Evolutionary conservation across 2,888 invertebrate genomes (phyloP).

Genomic region (Lampropteryx suffumata): DNA sequence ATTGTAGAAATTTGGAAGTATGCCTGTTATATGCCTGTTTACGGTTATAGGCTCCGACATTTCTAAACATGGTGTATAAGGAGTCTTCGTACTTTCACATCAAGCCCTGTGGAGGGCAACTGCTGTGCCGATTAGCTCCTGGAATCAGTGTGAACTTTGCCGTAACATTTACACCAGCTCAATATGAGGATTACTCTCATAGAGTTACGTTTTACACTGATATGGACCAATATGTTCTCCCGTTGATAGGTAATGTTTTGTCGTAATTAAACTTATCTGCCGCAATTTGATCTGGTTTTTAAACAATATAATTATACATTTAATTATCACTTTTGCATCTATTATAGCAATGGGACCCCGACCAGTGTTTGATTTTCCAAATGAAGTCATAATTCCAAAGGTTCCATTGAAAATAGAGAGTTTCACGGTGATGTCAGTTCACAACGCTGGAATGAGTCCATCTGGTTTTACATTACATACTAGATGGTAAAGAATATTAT

Average conservation of each 20-base stretch:
- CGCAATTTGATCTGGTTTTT: too few species aligned
- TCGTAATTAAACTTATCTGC: neutral
- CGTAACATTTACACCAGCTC: conserved; percentile 84
- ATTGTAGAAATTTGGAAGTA: neutral
- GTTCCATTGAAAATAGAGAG: conserved; percentile 66
- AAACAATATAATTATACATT: neutral
- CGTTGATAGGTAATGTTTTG: conserved; percentile 80
- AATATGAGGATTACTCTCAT: conserved; percentile 80
- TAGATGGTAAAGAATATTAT: conserved; percentile 56
- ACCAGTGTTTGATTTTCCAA: conserved; percentile 68
- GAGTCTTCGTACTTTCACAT: conserved; percentile 78
- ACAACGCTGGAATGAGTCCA: conserved; percentile 57
- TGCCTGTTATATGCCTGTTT: neutral
- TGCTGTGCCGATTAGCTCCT: conserved; percentile 85
- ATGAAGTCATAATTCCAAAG: conserved; percentile 57
- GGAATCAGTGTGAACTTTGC: conserved; percentile 85
- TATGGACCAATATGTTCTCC: conserved; percentile 76
- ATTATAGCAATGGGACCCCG: conserved; percentile 70
- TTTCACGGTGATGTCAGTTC: conserved; percentile 44
- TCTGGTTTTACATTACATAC: conserved; percentile 62
- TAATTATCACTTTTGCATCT: conserved; percentile 2
- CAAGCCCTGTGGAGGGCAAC: conserved; percentile 63
- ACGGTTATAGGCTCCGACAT: conserved; percentile 72
- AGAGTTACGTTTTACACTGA: conserved; percentile 79
- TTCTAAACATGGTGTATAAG: conserved; percentile 73